Conservation (phyloP, 2,888 invertebrate genomes). For the Trichopoda pennipes region DNA sequence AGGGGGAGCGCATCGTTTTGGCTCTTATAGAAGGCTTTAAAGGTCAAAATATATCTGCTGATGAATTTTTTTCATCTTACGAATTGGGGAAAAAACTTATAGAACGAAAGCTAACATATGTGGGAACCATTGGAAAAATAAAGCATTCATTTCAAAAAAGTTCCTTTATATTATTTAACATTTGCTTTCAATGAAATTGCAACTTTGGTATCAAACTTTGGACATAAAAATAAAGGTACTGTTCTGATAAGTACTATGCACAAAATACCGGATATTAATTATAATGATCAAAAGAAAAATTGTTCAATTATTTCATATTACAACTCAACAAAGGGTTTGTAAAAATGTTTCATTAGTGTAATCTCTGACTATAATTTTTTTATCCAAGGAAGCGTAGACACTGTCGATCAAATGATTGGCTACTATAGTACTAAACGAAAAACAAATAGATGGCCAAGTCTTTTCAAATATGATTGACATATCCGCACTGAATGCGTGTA, state of each 20-base stretch:
- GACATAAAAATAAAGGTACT: slow-evolving; percentile 9
- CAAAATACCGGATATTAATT: neutral
- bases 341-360: too few species aligned
- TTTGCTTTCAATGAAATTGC: neutral
- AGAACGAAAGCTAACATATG: neutral
- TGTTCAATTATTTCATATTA: neutral
- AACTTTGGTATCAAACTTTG: neutral
- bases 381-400: too few species aligned
- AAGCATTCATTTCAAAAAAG: neutral
- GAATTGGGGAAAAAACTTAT: neutral
- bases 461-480: too few species aligned
- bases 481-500: too few species aligned
- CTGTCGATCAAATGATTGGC: too few species aligned
- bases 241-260: slow-evolving; percentile 14
- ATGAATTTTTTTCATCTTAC: too few species aligned
- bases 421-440: too few species aligned
- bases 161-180: neutral
- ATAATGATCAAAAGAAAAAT: slow-evolving; percentile 8
- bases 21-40: too few species aligned
- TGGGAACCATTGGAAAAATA: neutral
- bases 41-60: too few species aligned
- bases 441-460: too few species aligned
- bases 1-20: neutral
- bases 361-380: too few species aligned
- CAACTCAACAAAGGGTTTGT: neutral